Evolutionary conservation across 2,888 invertebrate species (phyloP), one percentile per base, ranked within the genome.

Genomic region (Eurytoma californica): DNA sequence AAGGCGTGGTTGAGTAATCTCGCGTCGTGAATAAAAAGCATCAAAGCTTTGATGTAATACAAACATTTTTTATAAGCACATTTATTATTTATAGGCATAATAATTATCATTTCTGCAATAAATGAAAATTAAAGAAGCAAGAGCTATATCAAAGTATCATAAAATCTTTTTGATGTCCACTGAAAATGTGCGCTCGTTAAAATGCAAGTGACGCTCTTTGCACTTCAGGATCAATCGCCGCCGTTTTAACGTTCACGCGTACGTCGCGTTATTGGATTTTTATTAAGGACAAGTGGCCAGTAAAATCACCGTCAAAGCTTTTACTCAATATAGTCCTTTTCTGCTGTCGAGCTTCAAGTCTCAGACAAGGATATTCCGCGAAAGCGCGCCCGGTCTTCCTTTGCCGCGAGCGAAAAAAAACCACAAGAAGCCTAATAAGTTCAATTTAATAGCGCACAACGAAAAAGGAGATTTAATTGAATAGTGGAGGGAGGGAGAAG

Each of bases 381-480:
- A n/a, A 53, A 53, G 3, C 39, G 39, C 39, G 7, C 7, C 39
- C 7, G 9, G 39, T 39, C 39, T 39, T 39, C 39, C 39, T 39
- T 39, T 39, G 39, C 39, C 39, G 9, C 39, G 16, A 53, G 53
- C n/a, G n/a, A 53, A 53, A n/a, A n/a, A 53, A 53, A 12, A n/a
- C 5, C 5, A 39, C 16, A 14, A n/a, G 53, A 53, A 53, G 5
- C 53, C n/a, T 53, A 53, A 53, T 53, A n/a, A 53, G n/a, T n/a
- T n/a, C n/a, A 53, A 14, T 14, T 7, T 16, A 18, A 18, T 7
- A 55, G 53, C 13, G n/a, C 9, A 3, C 53, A 28, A 28, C 24
- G 9, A 13, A 39, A 39, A 58, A 55, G 68, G n/a, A 70, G 47
- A 70, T 70, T 70, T 58, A 70, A 70, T 70, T 70, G 58, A 68